Evolutionary conservation across 2,888 invertebrate genomes (phyloP), one percentile per base, ranked within the genome.

Genomic region (Camptogramma bilineatum): DNA sequence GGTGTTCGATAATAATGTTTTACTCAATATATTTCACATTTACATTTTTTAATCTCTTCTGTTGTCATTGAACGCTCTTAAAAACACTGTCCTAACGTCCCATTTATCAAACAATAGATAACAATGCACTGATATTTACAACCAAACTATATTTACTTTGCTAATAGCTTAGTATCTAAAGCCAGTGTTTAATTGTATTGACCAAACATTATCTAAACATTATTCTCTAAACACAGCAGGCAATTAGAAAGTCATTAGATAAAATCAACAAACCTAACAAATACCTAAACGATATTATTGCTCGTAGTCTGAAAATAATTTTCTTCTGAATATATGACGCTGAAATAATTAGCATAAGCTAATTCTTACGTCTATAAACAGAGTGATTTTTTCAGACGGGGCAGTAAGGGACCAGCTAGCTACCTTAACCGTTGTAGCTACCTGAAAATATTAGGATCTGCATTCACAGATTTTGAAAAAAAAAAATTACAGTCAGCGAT

Each of bases 181-280:
- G 31, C 52, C 13, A 56, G 18, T 62, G 31, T 31, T 46, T 47
- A 52, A 52, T 52, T 55, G 28, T 52, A 61, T 52, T 56, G 48
- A 52, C 56, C 55, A 44, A 64, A 56, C 44, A 56, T 47, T 48
- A 52, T 47, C 21, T 39, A 13, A 39, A 39, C 34, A 13, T 39
- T 39, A 51, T 46, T 24, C 17, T 48, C 13, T 46, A n/a, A 54
- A 64, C 52, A 42, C 13, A 60, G 56, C 52, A n/a, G 21, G 42
- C 42, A 52, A 47, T 52, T 39, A 59, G 31, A 46, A 1, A 39
- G n/a, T 24, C 24, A 62, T 52, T 52, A 16, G 52, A 47, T 63
- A 52, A 28, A 52, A 63, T 53, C 17, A 57, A 53, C 48, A 62
- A 51, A 21, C 16, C 34, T 56, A 9, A 8, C 31, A 39, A 17